These are phyloP conservation scores for Sebastes melanostomus DNA, from an alignment of 2,797 vertebrate species.

Conservation along the genomic window DNA sequence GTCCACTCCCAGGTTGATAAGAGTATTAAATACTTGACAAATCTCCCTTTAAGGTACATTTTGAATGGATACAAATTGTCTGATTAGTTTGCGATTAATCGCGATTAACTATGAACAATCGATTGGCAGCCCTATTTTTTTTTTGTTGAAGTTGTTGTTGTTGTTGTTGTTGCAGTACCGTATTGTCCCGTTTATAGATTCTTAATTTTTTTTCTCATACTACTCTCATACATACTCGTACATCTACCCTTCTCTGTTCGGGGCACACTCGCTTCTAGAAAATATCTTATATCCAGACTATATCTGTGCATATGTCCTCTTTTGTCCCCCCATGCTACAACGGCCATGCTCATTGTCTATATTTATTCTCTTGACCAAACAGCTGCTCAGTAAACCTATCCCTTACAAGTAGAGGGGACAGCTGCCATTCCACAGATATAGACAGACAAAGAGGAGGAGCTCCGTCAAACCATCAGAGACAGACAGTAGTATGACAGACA, in stretches of 20 bases:
- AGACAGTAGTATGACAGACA: background rate
- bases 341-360: constrained; percentile 78
- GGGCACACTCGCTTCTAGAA: background rate
- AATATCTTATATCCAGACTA: background rate
- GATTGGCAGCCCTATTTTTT: no score
- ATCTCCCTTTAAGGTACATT: no score
- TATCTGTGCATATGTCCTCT: background rate
- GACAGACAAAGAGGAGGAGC: constrained; percentile 14
- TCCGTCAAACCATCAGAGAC: constrained; percentile 3
- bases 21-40: no score
- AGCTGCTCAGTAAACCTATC: constrained; percentile 70
- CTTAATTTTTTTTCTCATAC: background rate
- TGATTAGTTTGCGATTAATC: no score
- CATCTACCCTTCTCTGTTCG: background rate
- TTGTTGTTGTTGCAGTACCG: background rate
- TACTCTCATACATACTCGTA: no score
- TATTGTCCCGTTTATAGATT: background rate
- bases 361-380: constrained; percentile 74
- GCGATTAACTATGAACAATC: no score
- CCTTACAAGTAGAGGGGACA: constrained; percentile 28
- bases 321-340: constrained; percentile 21
- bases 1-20: no score
- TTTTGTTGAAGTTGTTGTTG: no score
- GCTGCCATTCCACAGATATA: constrained; percentile 49
- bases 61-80: no score